Base-by-base conservation (phyloP, 2,113 vertebrate genomes). In the Rhynchopsitta pachyrhyncha region DNA sequence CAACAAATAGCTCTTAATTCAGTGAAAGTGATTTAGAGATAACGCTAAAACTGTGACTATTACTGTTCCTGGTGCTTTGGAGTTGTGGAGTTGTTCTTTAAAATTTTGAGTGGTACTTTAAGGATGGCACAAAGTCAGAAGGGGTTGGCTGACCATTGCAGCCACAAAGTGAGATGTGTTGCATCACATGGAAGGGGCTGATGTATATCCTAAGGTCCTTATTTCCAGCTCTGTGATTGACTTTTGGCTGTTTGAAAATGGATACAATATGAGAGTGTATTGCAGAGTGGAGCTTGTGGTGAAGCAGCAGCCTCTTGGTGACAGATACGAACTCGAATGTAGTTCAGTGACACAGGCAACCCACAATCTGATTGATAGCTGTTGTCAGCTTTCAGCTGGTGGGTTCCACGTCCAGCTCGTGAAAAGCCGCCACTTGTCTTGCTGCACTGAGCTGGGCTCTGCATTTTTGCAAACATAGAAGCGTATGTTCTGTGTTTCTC, bases 291-390 rank as follows among this genome's bases (percentile, higher is more conserved):
- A 59, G 35, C 33, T 76, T 63, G 19, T 70, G 50, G 55, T 49
- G n/a, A 69, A 70, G 53, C 15, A 47, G 22, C 33, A 69, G 29
- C 14, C 29, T 37, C 28, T 71, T 9, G 8, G 42, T 41, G 55
- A 25, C 55, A 39, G 60, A 42, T 11, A 50, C 17, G 27, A 31
- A 79, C 15, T 22, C 28, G 50, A 44, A 11, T 2, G 17, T 39
- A 47, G 41, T 79, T 52, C 77, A 18, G n/a, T 10, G 60, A 24
- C 33, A 25, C 13, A 23, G 35, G 24, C 29, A 82, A 25, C 19
- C 23, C 39, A 31, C n/a, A 22, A 0, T 4, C 17, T 28, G 24
- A 42, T 37, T 19, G 53, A 2, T 47, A 31, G 33, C 28, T 0
- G 0, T 7, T 86, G 39, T 39, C 50, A 47, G 29, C 62, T 53